Evolutionary conservation across 2,888 invertebrate genomes (phyloP).

Genomic region (Folsomia manolachei): DNA sequence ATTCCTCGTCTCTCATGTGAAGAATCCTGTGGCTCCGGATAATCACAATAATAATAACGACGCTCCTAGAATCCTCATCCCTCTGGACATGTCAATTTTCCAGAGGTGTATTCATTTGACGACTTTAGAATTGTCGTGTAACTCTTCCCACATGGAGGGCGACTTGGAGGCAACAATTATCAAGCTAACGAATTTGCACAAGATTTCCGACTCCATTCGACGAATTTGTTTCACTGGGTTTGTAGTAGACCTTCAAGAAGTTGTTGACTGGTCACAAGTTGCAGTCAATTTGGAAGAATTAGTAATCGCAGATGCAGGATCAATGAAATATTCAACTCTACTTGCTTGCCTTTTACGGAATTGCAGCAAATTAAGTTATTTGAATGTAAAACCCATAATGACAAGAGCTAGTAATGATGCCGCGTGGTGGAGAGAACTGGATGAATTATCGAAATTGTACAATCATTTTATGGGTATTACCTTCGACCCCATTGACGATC

Average conservation of each 20-base stretch:
- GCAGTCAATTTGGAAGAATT: conserved; percentile 37
- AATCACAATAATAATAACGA: neutral
- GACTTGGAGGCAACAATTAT: conserved; percentile 12
- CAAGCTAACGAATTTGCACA: conserved; percentile 20
- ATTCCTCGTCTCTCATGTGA: conserved; percentile 38
- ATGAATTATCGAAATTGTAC: conserved; percentile 34
- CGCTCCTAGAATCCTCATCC: neutral
- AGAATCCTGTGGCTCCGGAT: conserved; percentile 1
- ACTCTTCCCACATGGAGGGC: conserved; percentile 21
- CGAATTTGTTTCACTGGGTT: conserved; percentile 39
- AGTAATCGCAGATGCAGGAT: conserved; percentile 39
- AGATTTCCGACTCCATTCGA: conserved; percentile 33
- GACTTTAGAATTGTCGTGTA: conserved; percentile 35
- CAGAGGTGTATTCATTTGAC: conserved; percentile 32
- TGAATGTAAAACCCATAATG: conserved; percentile 40
- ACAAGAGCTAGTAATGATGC: conserved; percentile 34
- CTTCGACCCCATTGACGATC: conserved; percentile 44
- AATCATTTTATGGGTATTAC: conserved; percentile 42
- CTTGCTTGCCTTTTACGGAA: conserved; percentile 36
- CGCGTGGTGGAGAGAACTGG: conserved; percentile 39
- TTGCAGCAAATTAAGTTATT: conserved; percentile 35
- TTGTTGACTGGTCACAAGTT: conserved; percentile 27
- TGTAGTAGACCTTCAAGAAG: conserved; percentile 32
- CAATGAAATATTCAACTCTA: conserved; percentile 40
- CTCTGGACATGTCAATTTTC: conserved; percentile 38